Base-by-base conservation (phyloP, 1,140 invertebrate species). In the Apis dorsata region DNA sequence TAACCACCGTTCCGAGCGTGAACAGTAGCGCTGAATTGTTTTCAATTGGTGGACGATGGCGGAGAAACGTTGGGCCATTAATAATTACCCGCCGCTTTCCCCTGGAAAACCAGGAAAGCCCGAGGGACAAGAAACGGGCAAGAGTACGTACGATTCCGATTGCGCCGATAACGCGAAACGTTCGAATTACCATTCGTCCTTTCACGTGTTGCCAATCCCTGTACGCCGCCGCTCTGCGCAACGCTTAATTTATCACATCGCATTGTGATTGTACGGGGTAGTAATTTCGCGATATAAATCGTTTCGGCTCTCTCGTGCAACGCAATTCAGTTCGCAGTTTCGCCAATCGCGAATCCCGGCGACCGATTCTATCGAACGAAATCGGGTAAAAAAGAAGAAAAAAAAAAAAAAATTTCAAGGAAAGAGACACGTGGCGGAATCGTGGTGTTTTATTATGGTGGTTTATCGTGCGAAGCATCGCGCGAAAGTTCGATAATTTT, bases 81-180 rank as follows among this genome's bases (percentile, higher is more conserved):
- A 82, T 82, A 82, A 82, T 82, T 82, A 77, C 7, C 65, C 73
- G 63, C n/a, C 63, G 66, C 73, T 82, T 82, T 82, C 80, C 72
- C 73, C 17, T 82, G 80, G 74, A 82, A 82, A 82, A 82, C 62
- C 80, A 82, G 80, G 80, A 77, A 82, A 77, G 80, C 80, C 80
- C 44, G 73, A 62, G 80, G 80, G 74, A 81, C 55, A 59, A 24
- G 80, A 62, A 53, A 11, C 80, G 21, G 73, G 70, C 80, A 34
- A 60, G 73, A 59, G 71, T 4, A 5, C 44, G 71, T 15, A 34
- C 53, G 24, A 53, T 60, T 57, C 80, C n/a, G 80, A 82, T 82
- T 19, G 73, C 49, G 7, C 24, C 65, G 80, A 82, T 82, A 82
- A 81, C 79, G 71, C 51, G 79, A 11, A 66, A 76, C 80, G 74